phyloP scores from a whole-genome alignment of 2,113 vertebrate species.

The Nymphicus hollandicus region DNA sequence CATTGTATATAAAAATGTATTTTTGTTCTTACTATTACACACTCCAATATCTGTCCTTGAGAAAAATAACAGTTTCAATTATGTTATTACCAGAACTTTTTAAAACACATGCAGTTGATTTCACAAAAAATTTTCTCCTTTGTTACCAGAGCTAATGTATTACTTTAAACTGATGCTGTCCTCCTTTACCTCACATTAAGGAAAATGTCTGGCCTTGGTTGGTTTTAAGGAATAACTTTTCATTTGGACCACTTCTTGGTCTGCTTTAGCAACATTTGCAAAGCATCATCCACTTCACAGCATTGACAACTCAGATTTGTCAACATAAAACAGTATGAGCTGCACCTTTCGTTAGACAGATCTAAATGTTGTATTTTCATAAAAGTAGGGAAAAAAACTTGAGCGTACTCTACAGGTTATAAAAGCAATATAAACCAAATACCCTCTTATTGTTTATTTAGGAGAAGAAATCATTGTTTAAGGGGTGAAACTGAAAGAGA shows the following conservation, averaged over 20 bases:
- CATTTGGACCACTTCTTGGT: background rate
- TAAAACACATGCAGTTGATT: accelerated
- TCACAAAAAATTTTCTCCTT: background rate
- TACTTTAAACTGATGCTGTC: background rate
- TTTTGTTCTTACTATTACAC: background rate
- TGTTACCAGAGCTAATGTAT: background rate
- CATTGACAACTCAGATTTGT: background rate
- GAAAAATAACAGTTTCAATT: background rate
- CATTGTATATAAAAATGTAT: background rate
- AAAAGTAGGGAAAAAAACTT: background rate
- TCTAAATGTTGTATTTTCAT: background rate
- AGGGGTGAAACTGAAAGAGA: background rate
- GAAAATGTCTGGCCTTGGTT: background rate
- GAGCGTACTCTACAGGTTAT: background rate
- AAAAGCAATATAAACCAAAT: background rate
- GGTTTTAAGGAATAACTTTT: background rate
- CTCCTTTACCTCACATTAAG: background rate
- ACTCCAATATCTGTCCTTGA: background rate
- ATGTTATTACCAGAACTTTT: background rate
- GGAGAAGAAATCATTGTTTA: background rate
- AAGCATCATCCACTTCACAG: background rate
- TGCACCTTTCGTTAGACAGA: background rate
- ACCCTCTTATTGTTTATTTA: background rate
- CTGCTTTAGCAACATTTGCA: background rate
- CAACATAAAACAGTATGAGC: background rate